Percentiles rank a stretch among this genome's conserved stretches.
Evolutionary conservation across 2,113 vertebrate genomes (phyloP).

Genomic region (Zosterops lateralis): DNA sequence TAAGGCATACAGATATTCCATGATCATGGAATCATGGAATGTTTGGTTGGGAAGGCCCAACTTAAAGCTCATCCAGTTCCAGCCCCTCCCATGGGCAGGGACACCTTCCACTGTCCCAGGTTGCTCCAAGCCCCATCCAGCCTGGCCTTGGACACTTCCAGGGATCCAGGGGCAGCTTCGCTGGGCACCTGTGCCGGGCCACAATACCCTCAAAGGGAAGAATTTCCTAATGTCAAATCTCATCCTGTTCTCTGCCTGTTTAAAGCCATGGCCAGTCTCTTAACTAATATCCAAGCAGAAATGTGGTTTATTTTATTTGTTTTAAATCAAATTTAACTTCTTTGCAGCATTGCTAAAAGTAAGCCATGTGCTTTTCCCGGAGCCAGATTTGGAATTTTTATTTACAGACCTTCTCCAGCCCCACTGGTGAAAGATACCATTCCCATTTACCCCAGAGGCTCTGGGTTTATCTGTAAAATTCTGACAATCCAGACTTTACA

Average conservation of each 20-base stretch:
- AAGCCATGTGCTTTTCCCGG: not conserved
- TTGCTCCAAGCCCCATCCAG: fast-evolving
- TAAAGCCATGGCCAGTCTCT: not conserved
- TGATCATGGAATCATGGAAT: not conserved
- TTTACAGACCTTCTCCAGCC: not conserved
- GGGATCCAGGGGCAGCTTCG: not conserved
- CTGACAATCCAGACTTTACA: not conserved
- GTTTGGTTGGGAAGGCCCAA: fast-evolving
- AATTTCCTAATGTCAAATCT: not conserved
- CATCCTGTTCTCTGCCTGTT: not conserved
- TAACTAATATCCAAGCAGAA: not conserved
- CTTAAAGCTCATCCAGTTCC: fast-evolving
- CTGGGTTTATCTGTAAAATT: not conserved
- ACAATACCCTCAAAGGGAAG: not conserved
- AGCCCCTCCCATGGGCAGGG: not conserved
- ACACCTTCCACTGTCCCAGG: fast-evolving
- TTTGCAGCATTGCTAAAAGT: not conserved
- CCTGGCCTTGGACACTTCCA: not conserved
- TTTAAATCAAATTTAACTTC: not conserved
- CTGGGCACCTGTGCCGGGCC: not conserved
- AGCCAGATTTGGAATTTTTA: not conserved
- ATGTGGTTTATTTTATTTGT: not conserved
- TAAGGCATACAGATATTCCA: not conserved
- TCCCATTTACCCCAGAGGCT: not conserved
- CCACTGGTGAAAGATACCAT: not conserved